Evolutionary conservation across 2,113 vertebrate genomes (phyloP).

Genomic region (Serinus canaria): DNA sequence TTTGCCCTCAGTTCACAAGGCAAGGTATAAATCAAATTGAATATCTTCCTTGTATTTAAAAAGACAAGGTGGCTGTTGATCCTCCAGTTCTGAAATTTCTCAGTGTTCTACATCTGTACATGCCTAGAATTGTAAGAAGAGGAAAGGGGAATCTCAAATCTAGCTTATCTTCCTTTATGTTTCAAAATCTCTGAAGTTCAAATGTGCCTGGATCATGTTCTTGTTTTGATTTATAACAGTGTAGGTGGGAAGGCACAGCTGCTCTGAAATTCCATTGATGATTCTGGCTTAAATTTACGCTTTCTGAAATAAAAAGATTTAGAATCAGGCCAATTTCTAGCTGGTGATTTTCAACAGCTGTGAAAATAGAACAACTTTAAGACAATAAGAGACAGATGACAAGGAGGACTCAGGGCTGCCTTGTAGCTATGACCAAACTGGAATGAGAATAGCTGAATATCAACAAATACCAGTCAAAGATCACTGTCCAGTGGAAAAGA

Average conservation of each 20-base stretch:
- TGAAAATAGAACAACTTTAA: background rate
- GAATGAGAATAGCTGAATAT: background rate
- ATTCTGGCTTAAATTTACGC: background rate
- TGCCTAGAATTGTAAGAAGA: background rate
- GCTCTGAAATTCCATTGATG: background rate
- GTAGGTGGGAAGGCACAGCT: background rate
- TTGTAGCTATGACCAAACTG: background rate
- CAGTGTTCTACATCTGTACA: fast-evolving
- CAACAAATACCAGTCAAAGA: background rate
- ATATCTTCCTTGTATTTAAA: background rate
- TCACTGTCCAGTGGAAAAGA: background rate
- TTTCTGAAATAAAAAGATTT: background rate
- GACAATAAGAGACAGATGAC: background rate
- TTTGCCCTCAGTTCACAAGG: background rate
- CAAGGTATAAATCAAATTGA: background rate
- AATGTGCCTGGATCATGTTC: background rate
- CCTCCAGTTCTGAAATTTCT: background rate
- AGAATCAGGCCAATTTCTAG: background rate
- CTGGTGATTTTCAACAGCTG: background rate
- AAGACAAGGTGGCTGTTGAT: background rate
- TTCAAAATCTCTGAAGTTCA: background rate
- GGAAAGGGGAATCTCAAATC: background rate
- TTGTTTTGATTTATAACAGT: background rate
- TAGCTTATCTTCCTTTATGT: background rate
- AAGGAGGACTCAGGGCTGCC: background rate